Conservation (phyloP, 2,113 vertebrate species). For the Donacobius atricapilla region DNA sequence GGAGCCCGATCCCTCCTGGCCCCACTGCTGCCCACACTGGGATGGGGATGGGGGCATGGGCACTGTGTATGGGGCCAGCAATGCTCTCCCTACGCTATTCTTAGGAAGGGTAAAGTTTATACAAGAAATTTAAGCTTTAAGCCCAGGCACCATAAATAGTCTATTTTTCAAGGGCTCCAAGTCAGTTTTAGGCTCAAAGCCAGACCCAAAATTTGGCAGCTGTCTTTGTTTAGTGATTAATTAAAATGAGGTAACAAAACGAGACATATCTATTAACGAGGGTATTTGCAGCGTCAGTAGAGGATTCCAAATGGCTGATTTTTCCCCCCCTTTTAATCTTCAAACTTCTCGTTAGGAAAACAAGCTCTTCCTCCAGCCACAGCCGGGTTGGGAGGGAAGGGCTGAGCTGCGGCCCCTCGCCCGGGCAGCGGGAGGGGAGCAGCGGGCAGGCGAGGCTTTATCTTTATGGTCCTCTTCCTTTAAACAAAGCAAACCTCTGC, state of each 20-base stretch:
- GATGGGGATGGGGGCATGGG: background rate
- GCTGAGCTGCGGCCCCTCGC: background rate
- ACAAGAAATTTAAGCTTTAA: conserved; percentile 68
- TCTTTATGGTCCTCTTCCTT: conserved; percentile 61
- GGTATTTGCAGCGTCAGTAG: conserved; percentile 69
- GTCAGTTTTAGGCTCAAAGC: conserved; percentile 65
- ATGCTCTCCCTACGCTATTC: conserved; percentile 22
- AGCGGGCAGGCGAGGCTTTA: background rate
- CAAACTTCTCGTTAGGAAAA: conserved; percentile 58
- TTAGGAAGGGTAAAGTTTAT: conserved; percentile 68
- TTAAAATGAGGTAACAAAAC: conserved; percentile 74
- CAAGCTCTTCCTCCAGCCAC: conserved; percentile 8
- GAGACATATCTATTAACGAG: conserved; percentile 72
- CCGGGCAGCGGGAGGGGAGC: conserved; percentile 33
- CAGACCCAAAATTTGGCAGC: conserved; percentile 70
- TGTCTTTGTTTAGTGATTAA: conserved; percentile 73
- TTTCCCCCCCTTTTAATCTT: conserved; percentile 59
- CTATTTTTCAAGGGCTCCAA: conserved; percentile 69
- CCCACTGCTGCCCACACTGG: background rate
- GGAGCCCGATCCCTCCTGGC: background rate
- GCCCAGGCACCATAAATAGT: conserved; percentile 74
- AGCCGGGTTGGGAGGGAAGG: background rate
- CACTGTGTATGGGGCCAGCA: background rate
- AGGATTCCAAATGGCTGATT: conserved; percentile 71
- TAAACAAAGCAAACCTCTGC: conserved; percentile 40